These are phyloP conservation scores for Polyodon spathula DNA, from an alignment of 2,113 vertebrate species.

Conservation along the genomic window DNA sequence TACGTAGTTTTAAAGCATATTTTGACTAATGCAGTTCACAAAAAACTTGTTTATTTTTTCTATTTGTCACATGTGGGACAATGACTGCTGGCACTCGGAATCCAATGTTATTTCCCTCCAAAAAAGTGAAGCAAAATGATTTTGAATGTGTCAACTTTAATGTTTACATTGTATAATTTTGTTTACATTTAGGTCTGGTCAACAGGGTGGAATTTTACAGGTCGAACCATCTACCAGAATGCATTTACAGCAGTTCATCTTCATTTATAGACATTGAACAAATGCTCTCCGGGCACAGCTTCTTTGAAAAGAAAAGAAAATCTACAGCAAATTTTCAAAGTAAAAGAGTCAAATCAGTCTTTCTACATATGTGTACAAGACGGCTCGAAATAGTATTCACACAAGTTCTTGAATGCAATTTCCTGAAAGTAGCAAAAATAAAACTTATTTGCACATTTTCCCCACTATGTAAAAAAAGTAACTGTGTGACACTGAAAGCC, in stretches of 20 bases:
- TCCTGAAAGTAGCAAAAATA: conserved; percentile 34
- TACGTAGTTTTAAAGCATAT: no score
- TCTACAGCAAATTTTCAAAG: conserved; percentile 33
- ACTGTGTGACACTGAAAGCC: neutral
- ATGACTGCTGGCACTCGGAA: no score
- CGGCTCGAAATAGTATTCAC: conserved; percentile 50
- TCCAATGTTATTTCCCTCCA: no score
- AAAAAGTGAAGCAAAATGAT: no score
- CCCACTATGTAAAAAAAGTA: conserved; percentile 22
- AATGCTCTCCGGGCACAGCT: conserved; percentile 43
- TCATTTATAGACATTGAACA: conserved; percentile 34
- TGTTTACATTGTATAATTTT: conserved; percentile 23
- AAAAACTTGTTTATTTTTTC: no score
- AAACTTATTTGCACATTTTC: conserved; percentile 29
- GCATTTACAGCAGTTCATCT: conserved; percentile 37
- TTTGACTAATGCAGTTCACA: no score
- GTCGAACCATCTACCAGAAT: neutral
- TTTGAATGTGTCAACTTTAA: conserved; percentile 27
- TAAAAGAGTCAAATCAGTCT: conserved; percentile 43
- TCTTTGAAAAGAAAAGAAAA: conserved; percentile 41
- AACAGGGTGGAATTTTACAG: conserved; percentile 3
- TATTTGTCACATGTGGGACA: no score
- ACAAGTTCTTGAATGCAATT: conserved; percentile 41
- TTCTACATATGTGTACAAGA: conserved; percentile 56
- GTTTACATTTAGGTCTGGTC: conserved; percentile 18